A percentile compares a stretch with the other conserved stretches of the same genome.
These are phyloP conservation scores for Hepsetus odoe DNA, from an alignment of 2,113 vertebrate species.

Conservation along the genomic window DNA sequence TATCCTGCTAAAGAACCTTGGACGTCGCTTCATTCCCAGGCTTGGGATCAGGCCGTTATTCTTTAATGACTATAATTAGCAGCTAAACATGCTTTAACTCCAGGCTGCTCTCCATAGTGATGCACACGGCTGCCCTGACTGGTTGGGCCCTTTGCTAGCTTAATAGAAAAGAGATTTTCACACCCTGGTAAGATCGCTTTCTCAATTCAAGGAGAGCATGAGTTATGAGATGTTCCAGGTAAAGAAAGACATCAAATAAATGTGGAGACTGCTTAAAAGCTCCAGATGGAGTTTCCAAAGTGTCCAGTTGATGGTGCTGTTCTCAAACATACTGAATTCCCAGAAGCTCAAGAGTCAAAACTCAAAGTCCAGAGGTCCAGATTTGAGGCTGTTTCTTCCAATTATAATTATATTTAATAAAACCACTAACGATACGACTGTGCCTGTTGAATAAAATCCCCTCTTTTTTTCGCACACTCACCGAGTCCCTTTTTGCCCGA, in stretches of 20 bases:
- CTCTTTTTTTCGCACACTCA: slow-evolving; percentile 15
- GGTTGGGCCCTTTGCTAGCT: neutral
- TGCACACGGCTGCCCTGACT: neutral
- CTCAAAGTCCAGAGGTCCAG: too few relatives aligned
- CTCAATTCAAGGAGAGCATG: too few relatives aligned
- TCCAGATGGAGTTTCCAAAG: neutral
- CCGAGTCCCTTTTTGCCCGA: slow-evolving; percentile 84
- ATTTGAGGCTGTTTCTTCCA: too few relatives aligned
- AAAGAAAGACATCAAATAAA: too few relatives aligned
- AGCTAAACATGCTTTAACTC: neutral
- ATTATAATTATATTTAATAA: too few relatives aligned
- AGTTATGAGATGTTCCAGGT: neutral
- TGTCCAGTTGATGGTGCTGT: slow-evolving; percentile 59
- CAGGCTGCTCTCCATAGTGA: neutral
- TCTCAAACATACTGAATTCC: neutral
- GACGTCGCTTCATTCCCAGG: neutral
- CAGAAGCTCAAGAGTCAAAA: neutral
- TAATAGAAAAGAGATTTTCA: neutral
- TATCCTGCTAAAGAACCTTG: too few relatives aligned
- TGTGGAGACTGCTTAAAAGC: too few relatives aligned
- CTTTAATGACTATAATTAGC: neutral
- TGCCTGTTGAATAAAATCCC: too few relatives aligned
- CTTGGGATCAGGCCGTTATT: neutral
- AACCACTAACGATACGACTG: too few relatives aligned
- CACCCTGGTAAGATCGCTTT: neutral